A percentile compares a stretch with the other conserved stretches of the same genome.
phyloP scores from a whole-genome alignment of 2,113 vertebrate genomes.

The Thunnus thynnus region DNA sequence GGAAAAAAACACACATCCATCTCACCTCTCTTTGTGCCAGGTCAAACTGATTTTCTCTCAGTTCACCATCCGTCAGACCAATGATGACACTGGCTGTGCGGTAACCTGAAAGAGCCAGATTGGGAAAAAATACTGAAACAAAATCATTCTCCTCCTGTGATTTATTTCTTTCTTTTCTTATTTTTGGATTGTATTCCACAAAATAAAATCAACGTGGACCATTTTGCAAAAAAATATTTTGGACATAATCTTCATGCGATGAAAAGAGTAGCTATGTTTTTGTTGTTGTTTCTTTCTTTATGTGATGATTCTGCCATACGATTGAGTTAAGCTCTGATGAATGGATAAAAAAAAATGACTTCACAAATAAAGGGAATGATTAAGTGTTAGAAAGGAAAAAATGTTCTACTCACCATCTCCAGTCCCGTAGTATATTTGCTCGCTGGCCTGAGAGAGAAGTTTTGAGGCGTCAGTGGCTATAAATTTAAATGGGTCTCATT shows the following conservation, averaged over 20 bases:
- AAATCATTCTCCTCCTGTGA: not conserved
- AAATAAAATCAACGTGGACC: not conserved
- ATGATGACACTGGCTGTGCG: slow-evolving; percentile 98
- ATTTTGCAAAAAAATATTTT: slow-evolving; percentile 9
- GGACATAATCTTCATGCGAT: slow-evolving; percentile 2
- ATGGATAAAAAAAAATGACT: slow-evolving; percentile 2
- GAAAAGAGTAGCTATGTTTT: slow-evolving; percentile 1
- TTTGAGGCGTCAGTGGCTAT: slow-evolving; percentile 52
- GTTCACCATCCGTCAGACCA: slow-evolving; percentile 95
- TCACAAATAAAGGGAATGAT: slow-evolving; percentile 14
- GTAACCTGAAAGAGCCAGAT: slow-evolving; percentile 85
- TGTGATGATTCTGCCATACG: slow-evolving; percentile 25
- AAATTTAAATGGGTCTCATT: slow-evolving; percentile 45
- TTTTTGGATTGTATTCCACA: not conserved
- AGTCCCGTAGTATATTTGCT: slow-evolving; percentile 97
- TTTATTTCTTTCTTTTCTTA: not conserved
- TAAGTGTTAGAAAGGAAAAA: slow-evolving; percentile 35
- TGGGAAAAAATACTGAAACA: not conserved
- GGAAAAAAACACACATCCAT: not conserved
- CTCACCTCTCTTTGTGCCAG: slow-evolving; percentile 94
- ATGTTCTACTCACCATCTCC: slow-evolving; percentile 89
- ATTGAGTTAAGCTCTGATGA: slow-evolving; percentile 2
- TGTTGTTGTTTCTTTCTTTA: slow-evolving; percentile 19
- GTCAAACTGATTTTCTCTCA: slow-evolving; percentile 95
- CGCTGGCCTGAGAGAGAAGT: slow-evolving; percentile 91